Conservation (phyloP, 2,888 invertebrate genomes). For the Tachina lurida region DNA sequence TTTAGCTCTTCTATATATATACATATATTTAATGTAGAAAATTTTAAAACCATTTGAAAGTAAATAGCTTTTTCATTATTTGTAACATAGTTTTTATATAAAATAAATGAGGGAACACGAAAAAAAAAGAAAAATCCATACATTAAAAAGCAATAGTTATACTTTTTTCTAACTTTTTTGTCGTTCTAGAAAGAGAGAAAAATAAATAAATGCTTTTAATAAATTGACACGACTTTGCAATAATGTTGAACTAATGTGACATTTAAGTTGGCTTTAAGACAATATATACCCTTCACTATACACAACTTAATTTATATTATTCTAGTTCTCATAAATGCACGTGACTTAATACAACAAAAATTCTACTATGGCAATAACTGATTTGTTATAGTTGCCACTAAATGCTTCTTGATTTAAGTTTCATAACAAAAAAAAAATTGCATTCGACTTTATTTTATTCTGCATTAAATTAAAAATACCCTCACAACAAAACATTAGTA, state of each 20-base stretch:
- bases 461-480: conserved; percentile 25
- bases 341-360: neutral
- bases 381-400: conserved; percentile 70
- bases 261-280: conserved; percentile 56
- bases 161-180: conserved; percentile 13
- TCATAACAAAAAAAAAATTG: conserved; percentile 13
- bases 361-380: conserved; percentile 64
- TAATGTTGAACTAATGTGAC: conserved; percentile 67
- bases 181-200: neutral
- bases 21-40: too few relatives aligned
- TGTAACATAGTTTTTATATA: conserved; percentile 7
- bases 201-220: conserved; percentile 23
- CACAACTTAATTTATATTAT: neutral
- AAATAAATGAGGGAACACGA: neutral
- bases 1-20: conserved; percentile 25
- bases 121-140: conserved; percentile 12
- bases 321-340: neutral
- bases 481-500: conserved; percentile 35
- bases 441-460: conserved; percentile 16
- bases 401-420: conserved; percentile 65
- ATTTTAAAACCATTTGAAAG: conserved; percentile 61
- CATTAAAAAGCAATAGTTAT: neutral
- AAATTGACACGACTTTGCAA: conserved; percentile 63
- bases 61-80: conserved; percentile 14
- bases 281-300: conserved; percentile 58